Conservation (phyloP, 2,113 vertebrate genomes). For the Laterallus jamaicensis region DNA sequence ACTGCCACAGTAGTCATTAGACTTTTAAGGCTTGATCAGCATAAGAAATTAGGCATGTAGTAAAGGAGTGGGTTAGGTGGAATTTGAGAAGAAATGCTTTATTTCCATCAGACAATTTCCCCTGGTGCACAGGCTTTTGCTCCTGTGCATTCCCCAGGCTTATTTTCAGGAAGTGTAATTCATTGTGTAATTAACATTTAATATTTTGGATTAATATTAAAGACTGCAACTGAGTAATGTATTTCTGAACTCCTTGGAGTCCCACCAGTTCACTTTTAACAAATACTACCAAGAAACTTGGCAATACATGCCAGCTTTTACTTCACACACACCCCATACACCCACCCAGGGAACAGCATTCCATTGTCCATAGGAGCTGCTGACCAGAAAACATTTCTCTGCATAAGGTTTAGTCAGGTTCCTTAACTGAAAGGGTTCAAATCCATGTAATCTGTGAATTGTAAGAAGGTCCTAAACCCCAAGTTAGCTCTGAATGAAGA, state of each 20-base stretch:
- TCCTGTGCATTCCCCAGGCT: background rate
- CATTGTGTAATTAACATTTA: background rate
- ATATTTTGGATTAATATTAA: background rate
- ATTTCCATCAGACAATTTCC: background rate
- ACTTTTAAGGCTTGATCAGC: background rate
- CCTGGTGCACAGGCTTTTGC: background rate
- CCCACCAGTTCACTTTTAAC: background rate
- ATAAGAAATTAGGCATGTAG: background rate
- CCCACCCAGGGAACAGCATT: fast-evolving
- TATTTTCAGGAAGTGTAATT: background rate
- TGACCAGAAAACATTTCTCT: background rate
- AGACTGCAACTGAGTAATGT: background rate
- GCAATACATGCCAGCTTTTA: background rate
- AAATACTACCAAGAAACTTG: background rate
- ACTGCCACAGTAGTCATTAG: background rate
- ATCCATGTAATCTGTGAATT: background rate
- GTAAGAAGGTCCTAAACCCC: background rate
- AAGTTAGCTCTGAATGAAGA: background rate
- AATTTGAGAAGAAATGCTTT: background rate
- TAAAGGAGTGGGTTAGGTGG: background rate
- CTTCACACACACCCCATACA: background rate
- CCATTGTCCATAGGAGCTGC: background rate
- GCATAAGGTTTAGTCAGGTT: background rate
- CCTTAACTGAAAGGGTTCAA: background rate
- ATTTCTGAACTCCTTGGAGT: background rate